Percentiles rank a stretch among this genome's conserved stretches.
Conservation (phyloP, 2,888 invertebrate species). For the Drosophila demipolita region DNA sequence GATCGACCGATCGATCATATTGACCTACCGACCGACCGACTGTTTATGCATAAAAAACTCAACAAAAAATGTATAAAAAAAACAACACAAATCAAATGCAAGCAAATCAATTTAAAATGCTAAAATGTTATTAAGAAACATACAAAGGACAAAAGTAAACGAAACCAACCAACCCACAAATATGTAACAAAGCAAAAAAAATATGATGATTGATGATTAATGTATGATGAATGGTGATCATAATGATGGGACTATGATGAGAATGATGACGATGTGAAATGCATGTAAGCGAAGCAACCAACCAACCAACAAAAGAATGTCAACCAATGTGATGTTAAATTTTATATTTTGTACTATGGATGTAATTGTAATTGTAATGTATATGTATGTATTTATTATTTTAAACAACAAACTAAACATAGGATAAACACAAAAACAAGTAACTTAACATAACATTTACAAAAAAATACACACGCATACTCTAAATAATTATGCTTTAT, state of each 20-base stretch:
- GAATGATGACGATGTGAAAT: constrained; percentile 24
- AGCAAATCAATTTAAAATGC: constrained; percentile 53
- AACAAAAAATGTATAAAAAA: background rate
- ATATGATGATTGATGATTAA: constrained; percentile 6
- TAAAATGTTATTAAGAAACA: constrained; percentile 21
- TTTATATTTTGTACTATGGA: constrained; percentile 80
- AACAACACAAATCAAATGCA: constrained; percentile 46
- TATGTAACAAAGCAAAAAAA: constrained; percentile 29
- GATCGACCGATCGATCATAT: constrained; percentile 54
- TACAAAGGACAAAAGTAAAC: constrained; percentile 44
- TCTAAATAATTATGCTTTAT: constrained; percentile 72
- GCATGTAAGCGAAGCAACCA: constrained; percentile 76
- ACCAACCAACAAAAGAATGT: constrained; percentile 81
- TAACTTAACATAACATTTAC: constrained; percentile 28
- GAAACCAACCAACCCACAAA: constrained; percentile 75
- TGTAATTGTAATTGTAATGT: constrained; percentile 77
- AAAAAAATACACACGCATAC: constrained; percentile 41
- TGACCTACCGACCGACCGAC: constrained; percentile 62
- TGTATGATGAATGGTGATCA: constrained; percentile 1
- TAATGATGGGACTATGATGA: constrained; percentile 11
- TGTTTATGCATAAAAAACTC: constrained; percentile 46
- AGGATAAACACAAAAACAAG: constrained; percentile 63
- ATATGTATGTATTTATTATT: constrained; percentile 76
- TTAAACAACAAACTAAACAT: constrained; percentile 67
- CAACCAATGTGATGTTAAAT: constrained; percentile 80